Conservation (phyloP, 2,113 vertebrate species). For the Archocentrus centrarchus region DNA sequence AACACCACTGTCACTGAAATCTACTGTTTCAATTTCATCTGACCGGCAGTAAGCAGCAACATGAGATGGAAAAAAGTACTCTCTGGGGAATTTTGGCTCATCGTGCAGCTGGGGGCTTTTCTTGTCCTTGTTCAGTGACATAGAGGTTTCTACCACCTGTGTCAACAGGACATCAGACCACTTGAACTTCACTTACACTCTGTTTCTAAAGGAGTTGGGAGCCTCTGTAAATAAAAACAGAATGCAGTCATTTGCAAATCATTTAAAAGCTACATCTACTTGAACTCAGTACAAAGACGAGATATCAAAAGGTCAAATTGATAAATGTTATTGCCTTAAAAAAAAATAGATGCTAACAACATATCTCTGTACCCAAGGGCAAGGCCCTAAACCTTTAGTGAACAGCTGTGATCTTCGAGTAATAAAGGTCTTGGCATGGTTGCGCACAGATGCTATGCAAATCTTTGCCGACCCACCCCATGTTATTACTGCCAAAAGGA, state of each 20-base stretch:
- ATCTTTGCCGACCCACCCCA: background rate
- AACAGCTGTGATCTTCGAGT: background rate
- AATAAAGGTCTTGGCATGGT: background rate
- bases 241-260: background rate
- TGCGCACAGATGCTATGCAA: background rate
- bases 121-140: background rate
- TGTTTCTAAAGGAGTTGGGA: background rate
- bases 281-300: background rate
- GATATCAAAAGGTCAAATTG: background rate
- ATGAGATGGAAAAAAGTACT: slow-evolving; percentile 26
- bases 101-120: slow-evolving; percentile 55
- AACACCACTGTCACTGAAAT: background rate
- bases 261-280: background rate
- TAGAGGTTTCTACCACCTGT: slow-evolving; percentile 53
- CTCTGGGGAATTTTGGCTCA: slow-evolving; percentile 48
- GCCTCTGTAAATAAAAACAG: background rate
- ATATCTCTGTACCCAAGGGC: background rate
- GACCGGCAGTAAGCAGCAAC: slow-evolving; percentile 4
- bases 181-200: background rate
- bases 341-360: background rate
- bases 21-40: background rate
- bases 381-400: background rate
- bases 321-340: background rate
- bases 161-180: slow-evolving; percentile 5
- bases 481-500: background rate